Evolutionary conservation across 2,888 invertebrate species (phyloP).

Genomic region (Thymelicus acteon): DNA sequence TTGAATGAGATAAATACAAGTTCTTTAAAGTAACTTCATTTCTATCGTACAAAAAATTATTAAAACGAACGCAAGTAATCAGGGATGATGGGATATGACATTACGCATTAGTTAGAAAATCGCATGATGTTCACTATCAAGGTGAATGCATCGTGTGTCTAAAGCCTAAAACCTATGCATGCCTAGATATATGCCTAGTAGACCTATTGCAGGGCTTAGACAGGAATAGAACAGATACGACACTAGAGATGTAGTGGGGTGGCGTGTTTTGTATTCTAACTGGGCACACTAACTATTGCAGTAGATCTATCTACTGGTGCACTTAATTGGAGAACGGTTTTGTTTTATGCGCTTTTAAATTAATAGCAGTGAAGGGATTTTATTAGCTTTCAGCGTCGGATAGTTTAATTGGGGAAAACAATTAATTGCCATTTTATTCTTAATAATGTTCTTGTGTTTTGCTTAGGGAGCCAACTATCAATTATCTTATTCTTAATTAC

Average conservation of each 20-base stretch:
- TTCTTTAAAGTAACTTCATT: no score
- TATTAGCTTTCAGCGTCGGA: conserved; percentile 25
- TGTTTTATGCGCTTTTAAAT: conserved; percentile 37
- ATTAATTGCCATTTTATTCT: conserved; percentile 3
- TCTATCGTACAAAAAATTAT: no score
- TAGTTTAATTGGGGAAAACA: conserved; percentile 26
- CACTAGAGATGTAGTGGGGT: conserved; percentile 52
- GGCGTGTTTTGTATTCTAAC: conserved; percentile 58
- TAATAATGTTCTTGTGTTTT: neutral
- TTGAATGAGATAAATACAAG: no score
- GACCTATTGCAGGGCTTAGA: conserved; percentile 49
- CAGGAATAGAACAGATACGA: conserved; percentile 56
- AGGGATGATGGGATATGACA: no score
- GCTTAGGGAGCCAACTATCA: no score
- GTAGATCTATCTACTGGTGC: conserved; percentile 42
- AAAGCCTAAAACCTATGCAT: conserved; percentile 41
- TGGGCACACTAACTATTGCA: conserved; percentile 45
- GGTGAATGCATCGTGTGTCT: conserved; percentile 31
- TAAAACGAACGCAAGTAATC: no score
- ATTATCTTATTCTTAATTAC: no score
- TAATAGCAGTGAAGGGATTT: conserved; percentile 29
- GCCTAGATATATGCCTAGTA: conserved; percentile 42
- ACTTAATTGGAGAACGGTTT: conserved; percentile 39
- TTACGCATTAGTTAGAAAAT: neutral
- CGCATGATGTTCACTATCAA: neutral